phyloP scores from a whole-genome alignment of 2,888 invertebrate species.

The Platycheirus rosarum region DNA sequence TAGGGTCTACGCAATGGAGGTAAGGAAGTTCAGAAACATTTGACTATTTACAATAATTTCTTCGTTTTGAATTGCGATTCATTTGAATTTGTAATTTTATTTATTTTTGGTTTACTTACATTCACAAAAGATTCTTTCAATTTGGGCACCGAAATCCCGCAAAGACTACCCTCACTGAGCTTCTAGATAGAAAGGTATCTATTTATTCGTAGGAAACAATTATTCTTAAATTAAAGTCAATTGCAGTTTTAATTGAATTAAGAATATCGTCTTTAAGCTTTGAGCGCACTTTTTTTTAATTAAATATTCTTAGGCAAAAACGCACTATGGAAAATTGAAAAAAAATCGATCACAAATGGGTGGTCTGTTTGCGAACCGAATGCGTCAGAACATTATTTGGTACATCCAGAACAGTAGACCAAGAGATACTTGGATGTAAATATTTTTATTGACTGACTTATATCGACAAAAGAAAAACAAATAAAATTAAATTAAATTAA shows the following conservation, averaged over 20 bases:
- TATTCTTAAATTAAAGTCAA: slow-evolving; percentile 58
- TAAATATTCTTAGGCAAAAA: slow-evolving; percentile 18
- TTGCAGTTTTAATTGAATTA: slow-evolving; percentile 67
- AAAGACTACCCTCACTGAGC: background rate
- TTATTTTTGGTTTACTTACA: slow-evolving; percentile 13
- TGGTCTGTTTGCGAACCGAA: background rate
- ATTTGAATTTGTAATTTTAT: slow-evolving; percentile 11
- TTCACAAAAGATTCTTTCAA: slow-evolving; percentile 25
- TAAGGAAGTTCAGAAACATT: no score
- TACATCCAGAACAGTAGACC: background rate
- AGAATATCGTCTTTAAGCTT: background rate
- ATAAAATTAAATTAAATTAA: background rate
- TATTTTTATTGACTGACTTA: slow-evolving; percentile 2
- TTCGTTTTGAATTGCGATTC: background rate
- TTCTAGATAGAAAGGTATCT: slow-evolving; percentile 3
- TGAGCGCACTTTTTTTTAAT: slow-evolving; percentile 30
- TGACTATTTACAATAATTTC: no score
- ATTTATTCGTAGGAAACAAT: slow-evolving; percentile 8
- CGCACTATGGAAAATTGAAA: slow-evolving; percentile 15
- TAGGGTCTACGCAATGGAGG: no score
- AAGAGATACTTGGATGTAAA: no score
- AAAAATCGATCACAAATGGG: background rate
- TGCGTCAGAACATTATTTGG: background rate
- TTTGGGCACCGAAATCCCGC: slow-evolving; percentile 5
- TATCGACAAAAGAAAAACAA: background rate